Base-by-base conservation (phyloP, 1,140 invertebrate genomes). In the Apis cerana region DNA sequence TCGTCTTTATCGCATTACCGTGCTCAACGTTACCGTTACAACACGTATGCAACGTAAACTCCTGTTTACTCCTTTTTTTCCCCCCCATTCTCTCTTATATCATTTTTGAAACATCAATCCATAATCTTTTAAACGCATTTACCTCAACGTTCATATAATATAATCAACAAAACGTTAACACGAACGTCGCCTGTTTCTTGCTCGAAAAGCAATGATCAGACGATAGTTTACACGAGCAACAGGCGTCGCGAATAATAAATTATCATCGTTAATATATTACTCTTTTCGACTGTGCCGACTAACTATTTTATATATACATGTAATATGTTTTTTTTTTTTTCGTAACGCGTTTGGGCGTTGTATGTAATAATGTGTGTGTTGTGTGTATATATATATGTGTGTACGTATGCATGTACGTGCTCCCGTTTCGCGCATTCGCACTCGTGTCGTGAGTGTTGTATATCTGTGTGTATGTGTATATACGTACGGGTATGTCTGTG, bases 161-260 rank as follows among this genome's bases (percentile, higher is more conserved):
- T 91, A 91, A 82, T 93, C 91, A 93, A 93, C 92, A 93, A 93
- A 94, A 93, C 87, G 88, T 90, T 87, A 91, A 92, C 89, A 89
- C 90, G 86, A 88, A 89, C 90, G 89, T 81, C 72, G 71, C 77
- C 82, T 82, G 48, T 71, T 82, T 62, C 68, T 56, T 69, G 64
- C 56, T 65, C 65, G 89, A 90, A 68, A 89, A 89, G 86, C 88
- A 89, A 89, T 87, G 88, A 82, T 74, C 88, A 82, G 86, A 68
- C 65, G 74, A 82, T 88, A 88, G 78, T 87, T 84, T 81, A 89
- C 61, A 62, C 88, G 80, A 85, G 84, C 70, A 88, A 81, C 80
- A 85, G 85, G 85, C 87, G 85, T 56, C 83, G 88, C 81, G 83
- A 78, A 86, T 88, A 86, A 86, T 82, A 81, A 88, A 82, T 88